phyloP scores from a whole-genome alignment of 2,113 vertebrate genomes.

The Myrmecophaga tridactyla region DNA sequence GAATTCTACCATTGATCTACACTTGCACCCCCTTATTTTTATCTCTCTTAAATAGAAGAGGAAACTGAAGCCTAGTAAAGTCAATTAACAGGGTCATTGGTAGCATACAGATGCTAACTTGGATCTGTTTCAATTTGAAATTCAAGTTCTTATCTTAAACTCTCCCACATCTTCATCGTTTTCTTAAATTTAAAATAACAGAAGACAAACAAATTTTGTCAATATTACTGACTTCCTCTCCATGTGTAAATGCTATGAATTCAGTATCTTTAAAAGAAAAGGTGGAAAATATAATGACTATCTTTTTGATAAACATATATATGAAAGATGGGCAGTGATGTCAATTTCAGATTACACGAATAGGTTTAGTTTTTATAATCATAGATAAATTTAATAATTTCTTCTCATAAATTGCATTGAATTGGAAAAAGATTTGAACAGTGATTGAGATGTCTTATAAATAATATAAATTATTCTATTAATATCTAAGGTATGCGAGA shows the following conservation, averaged over 20 bases:
- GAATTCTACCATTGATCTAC: too few species aligned
- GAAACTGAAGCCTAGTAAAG: background rate
- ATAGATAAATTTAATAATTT: background rate
- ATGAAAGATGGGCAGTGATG: background rate
- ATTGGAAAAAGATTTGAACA: background rate
- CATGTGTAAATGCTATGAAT: background rate
- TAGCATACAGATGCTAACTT: background rate
- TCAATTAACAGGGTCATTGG: background rate
- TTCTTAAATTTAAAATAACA: background rate
- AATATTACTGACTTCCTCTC: background rate
- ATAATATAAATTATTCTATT: background rate
- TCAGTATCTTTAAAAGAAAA: background rate
- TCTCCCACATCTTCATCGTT: background rate
- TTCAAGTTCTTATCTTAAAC: background rate
- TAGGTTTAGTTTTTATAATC: background rate
- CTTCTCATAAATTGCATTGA: background rate
- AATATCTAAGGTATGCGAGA: background rate
- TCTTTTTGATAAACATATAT: too few species aligned
- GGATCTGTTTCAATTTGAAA: background rate
- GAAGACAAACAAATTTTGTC: background rate
- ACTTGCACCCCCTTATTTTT: too few species aligned
- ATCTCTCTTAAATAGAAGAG: background rate
- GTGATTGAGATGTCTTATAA: background rate
- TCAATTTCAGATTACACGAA: background rate
- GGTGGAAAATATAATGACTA: background rate